These are phyloP conservation scores for Sebastes nivosus DNA, from an alignment of 2,797 vertebrate genomes.

Conservation along the genomic window DNA sequence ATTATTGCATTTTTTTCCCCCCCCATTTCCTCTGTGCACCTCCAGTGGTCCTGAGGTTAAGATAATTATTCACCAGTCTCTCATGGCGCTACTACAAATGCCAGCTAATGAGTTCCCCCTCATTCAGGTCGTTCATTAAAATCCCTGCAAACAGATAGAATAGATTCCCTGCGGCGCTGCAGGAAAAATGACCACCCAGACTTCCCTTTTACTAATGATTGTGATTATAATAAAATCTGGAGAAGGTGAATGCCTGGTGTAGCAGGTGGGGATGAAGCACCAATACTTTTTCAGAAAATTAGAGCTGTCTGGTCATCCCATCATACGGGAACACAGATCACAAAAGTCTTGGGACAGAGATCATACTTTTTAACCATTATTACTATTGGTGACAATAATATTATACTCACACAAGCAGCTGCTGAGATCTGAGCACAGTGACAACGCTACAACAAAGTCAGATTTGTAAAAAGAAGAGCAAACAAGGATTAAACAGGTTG, in stretches of 20 bases:
- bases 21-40: background rate
- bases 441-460: background rate
- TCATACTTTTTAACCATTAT: background rate
- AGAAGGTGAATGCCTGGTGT: background rate
- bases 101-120: background rate
- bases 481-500: background rate
- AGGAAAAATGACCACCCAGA: background rate
- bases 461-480: background rate
- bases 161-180: background rate
- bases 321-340: background rate
- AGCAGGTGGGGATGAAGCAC: background rate
- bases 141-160: background rate
- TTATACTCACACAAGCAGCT: background rate
- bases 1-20: no score
- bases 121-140: background rate
- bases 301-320: background rate
- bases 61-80: background rate
- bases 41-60: background rate
- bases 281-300: background rate
- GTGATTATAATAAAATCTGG: background rate
- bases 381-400: background rate
- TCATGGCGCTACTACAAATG: background rate
- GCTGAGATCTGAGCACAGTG: background rate
- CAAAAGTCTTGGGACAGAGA: background rate
- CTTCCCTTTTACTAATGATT: background rate